A percentile compares a stretch with the other conserved stretches of the same genome.
These are phyloP conservation scores for Pampusana beccarii DNA, from an alignment of 2,113 vertebrate genomes.

Conservation along the genomic window DNA sequence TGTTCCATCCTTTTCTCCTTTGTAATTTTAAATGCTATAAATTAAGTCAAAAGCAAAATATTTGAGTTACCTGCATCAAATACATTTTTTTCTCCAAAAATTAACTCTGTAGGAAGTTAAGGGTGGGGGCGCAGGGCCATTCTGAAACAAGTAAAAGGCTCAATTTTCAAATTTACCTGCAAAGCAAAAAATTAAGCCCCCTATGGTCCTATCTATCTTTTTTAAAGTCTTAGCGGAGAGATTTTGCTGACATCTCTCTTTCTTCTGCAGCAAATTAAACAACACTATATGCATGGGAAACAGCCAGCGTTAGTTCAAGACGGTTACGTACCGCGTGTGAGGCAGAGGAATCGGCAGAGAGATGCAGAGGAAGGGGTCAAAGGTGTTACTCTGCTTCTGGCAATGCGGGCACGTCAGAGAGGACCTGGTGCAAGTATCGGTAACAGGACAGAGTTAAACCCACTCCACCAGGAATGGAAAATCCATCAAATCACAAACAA, in stretches of 20 bases:
- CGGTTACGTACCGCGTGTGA: slow-evolving; percentile 85
- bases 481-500: not conserved
- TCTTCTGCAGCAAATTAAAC: not conserved
- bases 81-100: not conserved
- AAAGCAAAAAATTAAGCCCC: not conserved
- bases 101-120: not conserved
- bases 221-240: not conserved
- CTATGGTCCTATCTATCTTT: not conserved
- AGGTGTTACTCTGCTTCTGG: slow-evolving; percentile 98
- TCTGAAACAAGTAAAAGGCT: not conserved
- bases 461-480: not conserved
- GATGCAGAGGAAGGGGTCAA: slow-evolving; percentile 97
- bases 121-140: not conserved
- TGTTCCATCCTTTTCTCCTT: not conserved
- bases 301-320: fast-evolving
- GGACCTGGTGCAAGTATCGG: slow-evolving; percentile 77
- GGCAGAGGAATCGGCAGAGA: slow-evolving; percentile 95
- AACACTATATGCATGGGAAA: fast-evolving
- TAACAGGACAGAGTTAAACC: not conserved
- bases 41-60: not conserved
- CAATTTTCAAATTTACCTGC: not conserved
- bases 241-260: not conserved
- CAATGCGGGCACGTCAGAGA: slow-evolving; percentile 97
- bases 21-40: not conserved
- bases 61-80: not conserved